phyloP scores from a whole-genome alignment of 1,140 invertebrate genomes.

The Achroia grisella region DNA sequence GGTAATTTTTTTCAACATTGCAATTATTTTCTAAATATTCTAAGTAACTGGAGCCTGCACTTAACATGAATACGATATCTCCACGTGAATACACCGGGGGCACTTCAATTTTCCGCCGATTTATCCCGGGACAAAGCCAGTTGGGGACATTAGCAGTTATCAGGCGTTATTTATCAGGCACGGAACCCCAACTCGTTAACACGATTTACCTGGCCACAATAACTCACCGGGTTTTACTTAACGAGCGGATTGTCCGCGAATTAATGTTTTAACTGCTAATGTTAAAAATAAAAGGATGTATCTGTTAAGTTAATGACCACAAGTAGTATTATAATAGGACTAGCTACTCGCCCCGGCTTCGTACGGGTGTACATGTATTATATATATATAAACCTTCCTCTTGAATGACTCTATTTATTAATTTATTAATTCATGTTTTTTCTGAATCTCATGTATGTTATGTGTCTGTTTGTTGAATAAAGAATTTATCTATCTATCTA shows the following conservation, averaged over 20 bases:
- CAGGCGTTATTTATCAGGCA: slow-evolving; percentile 23
- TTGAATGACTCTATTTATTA: too few relatives aligned
- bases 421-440: too few relatives aligned
- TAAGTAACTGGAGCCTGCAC: too few relatives aligned
- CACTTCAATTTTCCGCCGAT: slow-evolving; percentile 25
- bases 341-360: too few relatives aligned
- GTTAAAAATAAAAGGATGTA: slow-evolving; percentile 9
- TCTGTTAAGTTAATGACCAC: too few relatives aligned
- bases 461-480: too few relatives aligned
- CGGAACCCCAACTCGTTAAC: slow-evolving; percentile 25
- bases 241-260: slow-evolving; percentile 23
- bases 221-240: slow-evolving; percentile 30
- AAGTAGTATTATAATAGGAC: too few relatives aligned
- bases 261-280: slow-evolving; percentile 20
- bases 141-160: slow-evolving; percentile 17
- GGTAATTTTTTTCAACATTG: too few relatives aligned
- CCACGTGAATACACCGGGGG: neutral
- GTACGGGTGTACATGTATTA: neutral
- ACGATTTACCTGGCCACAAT: slow-evolving; percentile 28
- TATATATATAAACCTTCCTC: too few relatives aligned
- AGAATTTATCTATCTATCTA: too few relatives aligned
- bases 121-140: slow-evolving; percentile 23
- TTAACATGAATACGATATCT: neutral
- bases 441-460: too few relatives aligned
- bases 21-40: too few relatives aligned